A percentile compares a stretch with the other conserved stretches of the same genome.
These are phyloP conservation scores for Mongoloraphidia duomilia DNA, from an alignment of 2,888 invertebrate species.

Conservation along the genomic window DNA sequence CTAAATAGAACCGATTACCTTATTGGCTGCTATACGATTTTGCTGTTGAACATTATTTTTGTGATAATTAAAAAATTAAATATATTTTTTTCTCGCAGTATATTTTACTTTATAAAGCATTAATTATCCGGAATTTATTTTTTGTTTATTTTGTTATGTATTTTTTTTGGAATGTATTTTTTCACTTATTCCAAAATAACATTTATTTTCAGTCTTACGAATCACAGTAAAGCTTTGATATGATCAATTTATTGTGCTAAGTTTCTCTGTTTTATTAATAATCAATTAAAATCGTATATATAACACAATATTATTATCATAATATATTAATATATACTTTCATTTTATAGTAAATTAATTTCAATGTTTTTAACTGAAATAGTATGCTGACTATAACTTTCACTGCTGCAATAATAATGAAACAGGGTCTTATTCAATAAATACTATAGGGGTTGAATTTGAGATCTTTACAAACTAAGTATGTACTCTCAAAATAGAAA, in stretches of 20 bases:
- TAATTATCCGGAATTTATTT: slow-evolving; percentile 1
- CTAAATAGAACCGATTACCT: too few relatives aligned
- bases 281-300: too few relatives aligned
- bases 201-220: slow-evolving; percentile 37
- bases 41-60: slow-evolving; percentile 1
- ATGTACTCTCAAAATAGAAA: too few relatives aligned
- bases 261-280: slow-evolving; percentile 18
- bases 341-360: too few relatives aligned
- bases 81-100: not conserved
- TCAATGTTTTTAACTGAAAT: too few relatives aligned
- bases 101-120: not conserved
- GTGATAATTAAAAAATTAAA: not conserved
- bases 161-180: not conserved
- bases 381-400: too few relatives aligned
- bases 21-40: not conserved
- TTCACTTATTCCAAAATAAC: slow-evolving; percentile 27
- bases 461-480: too few relatives aligned
- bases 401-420: too few relatives aligned
- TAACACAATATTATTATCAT: too few relatives aligned
- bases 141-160: not conserved
- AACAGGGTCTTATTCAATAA: too few relatives aligned
- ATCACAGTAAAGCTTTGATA: slow-evolving; percentile 42
- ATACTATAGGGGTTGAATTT: too few relatives aligned
- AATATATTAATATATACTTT: too few relatives aligned
- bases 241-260: slow-evolving; percentile 37